Conservation (phyloP, 2,797 vertebrate genomes). For the Danio jaintianensis region DNA sequence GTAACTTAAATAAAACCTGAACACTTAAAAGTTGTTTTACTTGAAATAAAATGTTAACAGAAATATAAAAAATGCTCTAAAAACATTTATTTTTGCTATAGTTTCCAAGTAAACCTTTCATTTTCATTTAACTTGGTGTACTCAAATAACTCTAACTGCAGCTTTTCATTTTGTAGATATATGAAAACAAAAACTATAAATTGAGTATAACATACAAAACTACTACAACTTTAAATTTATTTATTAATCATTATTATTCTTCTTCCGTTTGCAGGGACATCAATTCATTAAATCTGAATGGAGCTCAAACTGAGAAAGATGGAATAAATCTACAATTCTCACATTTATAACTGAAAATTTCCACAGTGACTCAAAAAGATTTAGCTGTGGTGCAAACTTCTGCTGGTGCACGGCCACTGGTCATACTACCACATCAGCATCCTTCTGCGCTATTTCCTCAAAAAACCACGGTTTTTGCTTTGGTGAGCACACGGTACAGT, state of each 20-base stretch:
- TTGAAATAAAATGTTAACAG: not conserved
- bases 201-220: too few relatives aligned
- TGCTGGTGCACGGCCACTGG: constrained; percentile 93
- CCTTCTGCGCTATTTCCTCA: constrained; percentile 90
- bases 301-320: not conserved
- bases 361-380: constrained; percentile 65
- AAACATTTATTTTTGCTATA: too few relatives aligned
- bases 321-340: not conserved
- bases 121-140: too few relatives aligned
- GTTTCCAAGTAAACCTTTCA: too few relatives aligned
- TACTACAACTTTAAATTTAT: too few relatives aligned
- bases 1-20: too few relatives aligned
- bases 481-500: constrained; percentile 89
- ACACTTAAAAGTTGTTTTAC: too few relatives aligned
- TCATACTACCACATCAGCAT: constrained; percentile 86
- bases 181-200: too few relatives aligned
- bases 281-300: not conserved
- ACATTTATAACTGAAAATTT: not conserved
- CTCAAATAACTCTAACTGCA: too few relatives aligned
- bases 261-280: not conserved
- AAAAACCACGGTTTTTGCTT: constrained; percentile 86
- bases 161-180: too few relatives aligned
- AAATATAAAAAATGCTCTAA: not conserved
- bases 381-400: constrained; percentile 87
- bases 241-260: too few relatives aligned